Base-by-base conservation (phyloP, 2,113 vertebrate species). In the Dicrurus megarhynchus region DNA sequence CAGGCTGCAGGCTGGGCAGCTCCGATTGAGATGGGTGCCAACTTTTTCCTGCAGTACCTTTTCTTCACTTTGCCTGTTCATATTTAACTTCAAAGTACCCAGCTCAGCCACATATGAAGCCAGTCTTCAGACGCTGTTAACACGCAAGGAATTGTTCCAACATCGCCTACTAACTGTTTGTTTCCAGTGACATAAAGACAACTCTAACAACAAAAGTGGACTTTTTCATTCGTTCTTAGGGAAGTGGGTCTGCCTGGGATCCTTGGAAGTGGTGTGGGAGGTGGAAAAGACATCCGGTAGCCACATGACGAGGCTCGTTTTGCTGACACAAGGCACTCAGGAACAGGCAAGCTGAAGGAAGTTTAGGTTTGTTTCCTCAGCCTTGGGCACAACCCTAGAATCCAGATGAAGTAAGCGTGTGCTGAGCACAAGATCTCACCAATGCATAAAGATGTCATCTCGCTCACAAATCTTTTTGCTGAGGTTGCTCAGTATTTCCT, bases 351-450 rank as follows among this genome's bases (percentile, higher is more conserved):
- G 92, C 73, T 87, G 83, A 80, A 96, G 71, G 94, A 92, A 93
- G 85, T 87, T 86, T 88, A 80, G 55, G 84, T 96, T 94, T 92
- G 92, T 96, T 95, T 96, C 87, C 88, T 94, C 90, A 94, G 88
- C 83, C 92, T 91, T 94, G 92, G 95, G 95, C 55, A 67, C 61
- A 74, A 93, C 85, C 85, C 79, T 95, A 78, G 88, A 93, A 93
- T 86, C 59, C 77, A 84, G 88, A 88, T 93, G 95, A 97, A 94
- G 73, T 75, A 92, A 96, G 87, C 1, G 32, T 2, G 18, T 26
- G 2, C 76, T 59, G 64, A 93, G 64, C 52, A 30, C 47, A 95
- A 87, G 74, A 93, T 86, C 84, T 93, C 83, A 81, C 59, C 68
- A 57, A 24, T 57, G 69, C 61, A 70, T 88, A 82, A 92, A 90